phyloP scores from a whole-genome alignment of 2,888 invertebrate genomes.

The Folsomia manolachei region DNA sequence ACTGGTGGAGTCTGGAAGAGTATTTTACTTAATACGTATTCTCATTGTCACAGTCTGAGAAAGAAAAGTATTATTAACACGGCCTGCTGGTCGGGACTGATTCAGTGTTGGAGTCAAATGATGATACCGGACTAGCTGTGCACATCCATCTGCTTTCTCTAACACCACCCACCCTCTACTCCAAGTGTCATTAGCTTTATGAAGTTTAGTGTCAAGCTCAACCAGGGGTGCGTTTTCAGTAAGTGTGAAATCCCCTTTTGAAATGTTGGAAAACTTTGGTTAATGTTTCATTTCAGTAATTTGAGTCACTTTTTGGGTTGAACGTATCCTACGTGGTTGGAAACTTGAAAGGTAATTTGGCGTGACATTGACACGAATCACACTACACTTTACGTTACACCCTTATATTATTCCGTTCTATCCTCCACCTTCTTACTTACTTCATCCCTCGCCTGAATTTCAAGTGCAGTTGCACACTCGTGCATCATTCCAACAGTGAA shows the following conservation, averaged over 20 bases:
- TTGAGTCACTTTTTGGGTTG: not conserved
- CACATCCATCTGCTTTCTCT: not conserved
- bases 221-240: not conserved
- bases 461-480: not conserved
- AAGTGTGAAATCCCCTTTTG: constrained; percentile 14
- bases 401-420: too few relatives aligned
- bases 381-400: too few relatives aligned
- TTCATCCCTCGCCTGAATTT: constrained; percentile 6
- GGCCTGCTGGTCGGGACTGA: not conserved
- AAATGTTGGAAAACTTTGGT: constrained; percentile 9
- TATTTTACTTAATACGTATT: not conserved
- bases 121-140: too few relatives aligned
- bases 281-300: constrained; percentile 11
- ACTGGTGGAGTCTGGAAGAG: not conserved
- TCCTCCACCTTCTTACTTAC: not conserved
- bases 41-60: not conserved
- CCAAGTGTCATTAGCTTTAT: constrained; percentile 20
- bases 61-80: too few relatives aligned
- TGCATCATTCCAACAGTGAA: not conserved
- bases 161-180: not conserved
- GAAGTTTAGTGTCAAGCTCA: constrained; percentile 21
- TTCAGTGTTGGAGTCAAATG: too few relatives aligned
- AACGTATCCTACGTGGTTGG: not conserved
- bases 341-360: constrained; percentile 1
- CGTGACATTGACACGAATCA: constrained; percentile 15